A percentile compares a stretch with the other conserved stretches of the same genome.
These are phyloP conservation scores for Lucifuga dentata DNA, from an alignment of 2,113 vertebrate genomes.

Conservation along the genomic window DNA sequence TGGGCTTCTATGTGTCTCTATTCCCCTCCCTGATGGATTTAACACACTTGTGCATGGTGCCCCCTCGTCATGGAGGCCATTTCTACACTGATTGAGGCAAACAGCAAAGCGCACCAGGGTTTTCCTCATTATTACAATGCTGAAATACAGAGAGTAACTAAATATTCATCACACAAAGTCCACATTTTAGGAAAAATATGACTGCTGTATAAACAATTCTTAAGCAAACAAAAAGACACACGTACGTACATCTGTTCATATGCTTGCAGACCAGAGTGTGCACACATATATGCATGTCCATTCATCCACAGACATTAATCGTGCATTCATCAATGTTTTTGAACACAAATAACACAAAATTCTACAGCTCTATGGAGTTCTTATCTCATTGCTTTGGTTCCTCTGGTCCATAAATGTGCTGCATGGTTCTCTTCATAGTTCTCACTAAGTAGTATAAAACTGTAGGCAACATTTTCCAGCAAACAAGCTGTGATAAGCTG, in stretches of 20 bases:
- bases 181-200: constrained; percentile 29
- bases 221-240: constrained; percentile 40
- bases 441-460: too few relatives aligned
- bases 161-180: constrained; percentile 50
- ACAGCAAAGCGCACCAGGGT: constrained; percentile 44
- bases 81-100: constrained; percentile 35
- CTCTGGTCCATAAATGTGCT: too few relatives aligned
- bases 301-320: neutral
- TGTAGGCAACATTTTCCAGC: too few relatives aligned
- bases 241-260: constrained; percentile 11
- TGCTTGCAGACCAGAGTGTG: constrained; percentile 1
- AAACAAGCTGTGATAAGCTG: too few relatives aligned
- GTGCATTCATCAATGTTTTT: too few relatives aligned
- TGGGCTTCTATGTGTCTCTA: too few relatives aligned
- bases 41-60: neutral
- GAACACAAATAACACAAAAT: too few relatives aligned
- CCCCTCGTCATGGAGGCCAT: constrained; percentile 18
- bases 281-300: constrained; percentile 3
- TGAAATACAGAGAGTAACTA: constrained; percentile 36
- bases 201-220: constrained; percentile 45
- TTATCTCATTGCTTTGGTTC: too few relatives aligned
- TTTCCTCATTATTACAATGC: constrained; percentile 60
- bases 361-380: too few relatives aligned
- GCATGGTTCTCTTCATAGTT: too few relatives aligned
- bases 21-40: neutral